Percentiles rank a stretch among this genome's conserved stretches.
phyloP scores from a whole-genome alignment of 2,797 vertebrate genomes.

The Prunella strophiata region DNA sequence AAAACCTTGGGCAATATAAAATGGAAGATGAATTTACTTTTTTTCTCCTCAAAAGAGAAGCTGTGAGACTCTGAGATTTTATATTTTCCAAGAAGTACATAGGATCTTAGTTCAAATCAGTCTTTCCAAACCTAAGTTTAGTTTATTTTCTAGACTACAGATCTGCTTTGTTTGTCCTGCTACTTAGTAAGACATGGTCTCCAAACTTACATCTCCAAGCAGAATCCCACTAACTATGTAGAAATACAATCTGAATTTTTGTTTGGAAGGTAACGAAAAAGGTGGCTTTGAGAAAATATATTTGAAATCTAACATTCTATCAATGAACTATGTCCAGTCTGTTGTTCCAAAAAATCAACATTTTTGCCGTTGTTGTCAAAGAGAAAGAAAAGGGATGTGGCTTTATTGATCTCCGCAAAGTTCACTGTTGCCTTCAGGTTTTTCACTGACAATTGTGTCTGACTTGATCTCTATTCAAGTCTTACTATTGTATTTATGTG shows the following conservation, averaged over 20 bases:
- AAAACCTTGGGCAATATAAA: background rate
- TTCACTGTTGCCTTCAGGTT: background rate
- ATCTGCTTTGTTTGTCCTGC: background rate
- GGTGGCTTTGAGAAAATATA: background rate
- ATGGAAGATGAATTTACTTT: background rate
- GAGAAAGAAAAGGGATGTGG: background rate
- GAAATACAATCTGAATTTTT: background rate
- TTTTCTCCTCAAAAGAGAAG: background rate
- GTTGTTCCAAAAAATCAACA: background rate
- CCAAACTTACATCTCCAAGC: background rate
- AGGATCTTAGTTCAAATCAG: background rate
- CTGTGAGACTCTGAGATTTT: background rate
- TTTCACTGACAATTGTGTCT: background rate
- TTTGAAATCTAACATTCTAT: background rate
- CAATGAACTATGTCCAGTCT: background rate
- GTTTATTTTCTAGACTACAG: background rate
- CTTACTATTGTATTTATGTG: background rate
- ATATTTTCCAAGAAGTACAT: background rate
- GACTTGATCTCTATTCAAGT: background rate
- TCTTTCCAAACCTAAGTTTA: background rate
- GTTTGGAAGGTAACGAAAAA: background rate
- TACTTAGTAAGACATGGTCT: background rate
- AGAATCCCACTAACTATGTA: background rate
- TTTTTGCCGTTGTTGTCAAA: background rate
- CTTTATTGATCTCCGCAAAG: background rate